A percentile compares a stretch with the other conserved stretches of the same genome.
These are phyloP conservation scores for Zaprionus kolodkinae DNA, from an alignment of 1,140 invertebrate species.

Conservation along the genomic window DNA sequence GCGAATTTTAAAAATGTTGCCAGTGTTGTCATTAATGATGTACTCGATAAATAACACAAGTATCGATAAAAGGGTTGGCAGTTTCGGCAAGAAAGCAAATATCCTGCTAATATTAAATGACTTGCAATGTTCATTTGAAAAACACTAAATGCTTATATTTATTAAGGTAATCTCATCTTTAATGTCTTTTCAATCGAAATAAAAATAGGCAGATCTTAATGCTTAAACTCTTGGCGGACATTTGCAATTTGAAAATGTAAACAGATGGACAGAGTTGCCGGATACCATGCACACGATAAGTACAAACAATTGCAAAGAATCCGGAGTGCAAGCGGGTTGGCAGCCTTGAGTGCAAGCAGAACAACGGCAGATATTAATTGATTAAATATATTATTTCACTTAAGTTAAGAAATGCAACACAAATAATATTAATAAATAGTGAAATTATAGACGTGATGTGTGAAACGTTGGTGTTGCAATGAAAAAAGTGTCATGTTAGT, in stretches of 20 bases:
- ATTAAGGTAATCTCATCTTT: too few species aligned
- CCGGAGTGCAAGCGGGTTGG: conserved; percentile 20
- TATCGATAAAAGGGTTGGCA: background rate
- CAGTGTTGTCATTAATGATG: conserved; percentile 5
- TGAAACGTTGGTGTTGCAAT: conserved; percentile 12
- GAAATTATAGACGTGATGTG: conserved; percentile 18
- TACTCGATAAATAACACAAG: background rate
- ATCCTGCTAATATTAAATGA: background rate
- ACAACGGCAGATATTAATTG: conserved; percentile 55
- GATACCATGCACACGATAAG: background rate
- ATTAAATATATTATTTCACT: conserved; percentile 41
- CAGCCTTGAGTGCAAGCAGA: conserved; percentile 29
- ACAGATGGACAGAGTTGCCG: conserved; percentile 22
- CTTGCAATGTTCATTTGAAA: background rate
- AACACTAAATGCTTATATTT: too few species aligned
- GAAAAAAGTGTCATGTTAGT: conserved; percentile 24
- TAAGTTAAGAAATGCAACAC: conserved; percentile 25
- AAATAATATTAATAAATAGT: conserved; percentile 7
- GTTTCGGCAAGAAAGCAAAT: background rate
- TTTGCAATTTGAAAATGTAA: conserved; percentile 33
- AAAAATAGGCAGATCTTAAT: background rate
- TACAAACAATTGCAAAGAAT: conserved; percentile 21
- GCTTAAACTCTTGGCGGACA: background rate
- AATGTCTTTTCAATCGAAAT: too few species aligned
- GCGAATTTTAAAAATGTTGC: background rate